phyloP scores from a whole-genome alignment of 92 coral and sea anemone species.

The Parazoanthus darwini region DNA sequence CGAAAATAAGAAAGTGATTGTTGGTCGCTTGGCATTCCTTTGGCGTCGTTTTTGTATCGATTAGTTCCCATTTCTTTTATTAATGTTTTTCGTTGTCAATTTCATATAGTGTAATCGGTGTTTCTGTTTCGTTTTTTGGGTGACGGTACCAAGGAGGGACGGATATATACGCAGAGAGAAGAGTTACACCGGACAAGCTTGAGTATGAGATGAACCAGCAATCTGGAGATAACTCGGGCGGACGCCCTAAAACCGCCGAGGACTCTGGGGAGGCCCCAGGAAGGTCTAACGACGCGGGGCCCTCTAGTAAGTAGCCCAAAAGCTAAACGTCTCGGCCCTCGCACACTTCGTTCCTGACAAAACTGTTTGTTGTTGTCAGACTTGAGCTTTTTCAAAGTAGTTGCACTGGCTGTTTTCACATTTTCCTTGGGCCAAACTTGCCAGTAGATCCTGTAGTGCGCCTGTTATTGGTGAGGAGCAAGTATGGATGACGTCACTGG shows the following conservation, averaged over 20 bases:
- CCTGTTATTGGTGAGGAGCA: too few species aligned
- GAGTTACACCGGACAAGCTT: not conserved
- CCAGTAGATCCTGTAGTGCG: not conserved
- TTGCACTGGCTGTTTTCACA: not conserved
- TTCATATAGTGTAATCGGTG: not conserved
- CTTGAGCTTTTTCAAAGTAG: not conserved
- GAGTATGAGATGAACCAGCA: not conserved
- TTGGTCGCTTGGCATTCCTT: not conserved
- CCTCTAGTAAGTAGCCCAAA: not conserved
- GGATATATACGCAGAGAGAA: not conserved
- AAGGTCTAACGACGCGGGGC: not conserved
- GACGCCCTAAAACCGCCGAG: not conserved
- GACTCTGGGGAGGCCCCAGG: not conserved
- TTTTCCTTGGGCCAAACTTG: not conserved
- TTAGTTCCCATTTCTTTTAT: too few species aligned
- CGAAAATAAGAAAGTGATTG: not conserved
- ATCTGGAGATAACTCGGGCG: not conserved
- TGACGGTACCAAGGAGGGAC: not conserved
- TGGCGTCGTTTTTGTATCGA: not conserved
- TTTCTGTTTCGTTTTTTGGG: not conserved
- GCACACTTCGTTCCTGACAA: not conserved
- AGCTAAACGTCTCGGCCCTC: not conserved
- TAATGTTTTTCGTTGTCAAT: not conserved
- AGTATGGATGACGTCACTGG: not conserved
- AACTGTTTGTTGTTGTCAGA: not conserved